phyloP scores from a whole-genome alignment of 92 coral and sea anemone genomes.

The Isaurus tuberculatus region DNA sequence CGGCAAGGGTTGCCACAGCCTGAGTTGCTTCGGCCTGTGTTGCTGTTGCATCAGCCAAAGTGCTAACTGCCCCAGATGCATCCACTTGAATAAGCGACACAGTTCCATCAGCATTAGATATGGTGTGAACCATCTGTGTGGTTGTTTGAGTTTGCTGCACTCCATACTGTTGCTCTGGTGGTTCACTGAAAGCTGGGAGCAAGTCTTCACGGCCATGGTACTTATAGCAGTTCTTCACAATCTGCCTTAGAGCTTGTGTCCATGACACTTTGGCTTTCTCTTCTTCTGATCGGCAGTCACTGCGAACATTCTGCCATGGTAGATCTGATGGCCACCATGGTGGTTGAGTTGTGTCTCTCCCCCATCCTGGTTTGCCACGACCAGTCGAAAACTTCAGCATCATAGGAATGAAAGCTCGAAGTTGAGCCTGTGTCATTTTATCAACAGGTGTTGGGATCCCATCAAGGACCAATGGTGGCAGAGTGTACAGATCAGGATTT shows the following conservation, averaged over 20 bases:
- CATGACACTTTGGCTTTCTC: conserved; percentile 97
- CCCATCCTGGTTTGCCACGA: conserved; percentile 99
- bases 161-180: conserved; percentile 62
- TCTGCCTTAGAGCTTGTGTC: conserved; percentile 96
- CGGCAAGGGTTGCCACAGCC: conserved; percentile 99
- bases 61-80: conserved; percentile 99
- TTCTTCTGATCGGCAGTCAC: conserved; percentile 96
- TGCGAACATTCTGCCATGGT: conserved; percentile 99
- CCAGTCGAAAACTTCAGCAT: conserved; percentile 99
- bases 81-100: conserved; percentile 97
- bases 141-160: conserved; percentile 81
- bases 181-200: conserved; percentile 89
- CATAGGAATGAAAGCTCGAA: conserved; percentile 96
- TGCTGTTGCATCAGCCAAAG: conserved; percentile 90
- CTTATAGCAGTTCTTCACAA: conserved; percentile 98
- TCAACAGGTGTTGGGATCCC: conserved; percentile 99
- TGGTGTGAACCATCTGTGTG: conserved; percentile 97
- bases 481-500: conserved; percentile 86
- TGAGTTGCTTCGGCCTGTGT: conserved; percentile 97
- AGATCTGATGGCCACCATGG: conserved; percentile 99
- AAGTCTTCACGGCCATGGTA: conserved; percentile 96
- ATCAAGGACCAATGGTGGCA: conserved; percentile 96
- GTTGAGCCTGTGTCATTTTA: conserved; percentile 99
- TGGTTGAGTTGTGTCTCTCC: conserved; percentile 94
- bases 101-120: conserved; percentile 99